Percentiles rank a stretch among this genome's conserved stretches.
phyloP scores from a whole-genome alignment of 1,140 invertebrate species.

The Monomorium pharaonis region DNA sequence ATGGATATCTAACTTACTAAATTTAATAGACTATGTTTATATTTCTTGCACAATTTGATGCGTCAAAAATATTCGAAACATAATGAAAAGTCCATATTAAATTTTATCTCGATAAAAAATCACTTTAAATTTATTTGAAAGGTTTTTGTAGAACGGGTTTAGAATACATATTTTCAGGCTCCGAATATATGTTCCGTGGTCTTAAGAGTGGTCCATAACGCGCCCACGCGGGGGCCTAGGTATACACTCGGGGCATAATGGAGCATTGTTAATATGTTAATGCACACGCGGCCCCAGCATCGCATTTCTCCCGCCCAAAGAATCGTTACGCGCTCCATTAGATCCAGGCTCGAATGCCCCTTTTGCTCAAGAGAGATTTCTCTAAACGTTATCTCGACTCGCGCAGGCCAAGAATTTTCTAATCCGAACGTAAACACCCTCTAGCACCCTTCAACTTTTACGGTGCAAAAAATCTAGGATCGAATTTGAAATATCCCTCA shows the following conservation, averaged over 20 bases:
- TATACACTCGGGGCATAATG: conserved; percentile 72
- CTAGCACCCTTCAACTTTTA: not conserved
- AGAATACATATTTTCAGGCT: not conserved
- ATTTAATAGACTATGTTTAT: not conserved
- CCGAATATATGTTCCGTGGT: conserved; percentile 15
- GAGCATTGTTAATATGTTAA: conserved; percentile 81
- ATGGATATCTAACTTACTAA: not conserved
- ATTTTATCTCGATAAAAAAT: not conserved
- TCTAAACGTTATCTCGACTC: not conserved
- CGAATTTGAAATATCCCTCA: not conserved
- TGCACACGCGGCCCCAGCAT: conserved; percentile 60
- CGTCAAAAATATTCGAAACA: not conserved
- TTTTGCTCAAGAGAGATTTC: conserved; percentile 39
- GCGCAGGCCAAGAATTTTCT: not conserved
- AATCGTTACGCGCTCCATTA: conserved; percentile 72
- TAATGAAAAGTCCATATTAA: not conserved
- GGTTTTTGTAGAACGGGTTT: not conserved
- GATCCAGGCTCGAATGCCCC: conserved; percentile 44
- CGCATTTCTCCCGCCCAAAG: conserved; percentile 61
- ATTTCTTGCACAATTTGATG: conserved; percentile 1
- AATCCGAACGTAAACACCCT: not conserved
- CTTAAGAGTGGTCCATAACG: conserved; percentile 34
- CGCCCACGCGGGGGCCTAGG: conserved; percentile 37
- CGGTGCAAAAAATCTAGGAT: not conserved
- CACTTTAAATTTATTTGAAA: not conserved